These are phyloP conservation scores for Agrotis exclamationis DNA, from an alignment of 2,888 invertebrate species.

Conservation along the genomic window DNA sequence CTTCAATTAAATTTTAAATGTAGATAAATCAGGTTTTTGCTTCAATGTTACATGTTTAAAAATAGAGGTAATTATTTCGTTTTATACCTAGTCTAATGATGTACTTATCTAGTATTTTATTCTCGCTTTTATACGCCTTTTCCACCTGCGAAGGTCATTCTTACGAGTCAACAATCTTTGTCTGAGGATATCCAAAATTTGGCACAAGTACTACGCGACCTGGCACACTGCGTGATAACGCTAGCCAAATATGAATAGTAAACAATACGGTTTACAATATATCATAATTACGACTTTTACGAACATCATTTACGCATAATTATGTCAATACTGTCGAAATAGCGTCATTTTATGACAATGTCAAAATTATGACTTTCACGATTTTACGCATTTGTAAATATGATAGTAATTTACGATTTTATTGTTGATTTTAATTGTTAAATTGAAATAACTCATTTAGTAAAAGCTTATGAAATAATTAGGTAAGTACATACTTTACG, in stretches of 20 bases:
- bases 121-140: constrained; percentile 18
- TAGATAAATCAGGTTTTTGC: neutral
- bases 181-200: constrained; percentile 61
- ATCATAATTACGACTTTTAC: neutral
- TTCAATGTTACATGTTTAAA: neutral
- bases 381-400: too few species aligned
- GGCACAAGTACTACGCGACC: constrained; percentile 41
- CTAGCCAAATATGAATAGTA: constrained; percentile 55
- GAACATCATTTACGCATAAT: neutral
- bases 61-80: neutral
- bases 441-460: neutral
- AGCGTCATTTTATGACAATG: too few species aligned
- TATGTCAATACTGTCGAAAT: neutral
- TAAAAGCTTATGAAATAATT: constrained; percentile 4
- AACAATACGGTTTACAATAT: constrained; percentile 37
- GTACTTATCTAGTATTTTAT: neutral
- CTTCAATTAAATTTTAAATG: neutral
- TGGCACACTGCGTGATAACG: constrained; percentile 47
- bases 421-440: neutral
- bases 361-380: too few species aligned
- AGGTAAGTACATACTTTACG: neutral
- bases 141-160: constrained; percentile 48
- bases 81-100: neutral
- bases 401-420: neutral
- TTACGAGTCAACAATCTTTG: constrained; percentile 60